Evolutionary conservation across 2,113 vertebrate genomes (phyloP), one percentile per base, ranked within the genome.

Genomic region (Steatornis caripensis): DNA sequence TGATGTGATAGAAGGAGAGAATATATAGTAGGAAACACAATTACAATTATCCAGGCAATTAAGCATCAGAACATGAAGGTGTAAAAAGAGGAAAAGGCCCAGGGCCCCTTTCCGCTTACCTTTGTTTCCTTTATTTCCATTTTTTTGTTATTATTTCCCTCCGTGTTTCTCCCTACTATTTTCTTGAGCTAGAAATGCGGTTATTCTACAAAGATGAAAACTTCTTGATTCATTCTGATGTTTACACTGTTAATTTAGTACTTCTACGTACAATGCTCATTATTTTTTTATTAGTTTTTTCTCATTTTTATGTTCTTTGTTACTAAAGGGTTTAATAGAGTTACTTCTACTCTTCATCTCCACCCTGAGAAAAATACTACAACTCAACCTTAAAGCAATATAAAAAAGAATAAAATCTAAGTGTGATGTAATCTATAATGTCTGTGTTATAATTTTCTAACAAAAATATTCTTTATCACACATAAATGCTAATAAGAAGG

Each of bases 11-110:
- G 78, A 89, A 92, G 37, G 78, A 93, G 48, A 93, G 95, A 95
- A 98, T 92, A 95, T 95, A 92, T 91, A 57, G 83, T 72, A 15
- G 64, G 96, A 90, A 58, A 95, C 93, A 70, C 79, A 87, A 76
- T 84, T 72, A 87, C 80, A 96, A 55, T 96, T 96, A 76, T 96
- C 87, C 84, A 84, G 37, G 34, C 92, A 97, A 94, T 97, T 98
- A 98, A 96, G 93, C 55, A 66, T 34, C 39, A 95, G 77, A 97
- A 85, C 23, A 91, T 85, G 84, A 93, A 94, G 49, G 60, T 76
- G 64, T 48, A 90, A 96, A 85, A 91, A 79, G 34, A 87, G 9
- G 11, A 83, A 64, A 84, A 91, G 43, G 14, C 11, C 36, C 22
- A 60, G 24, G 65, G 82, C 9, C 18, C 34, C 71, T 96, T 97